phyloP scores from a whole-genome alignment of 2,888 invertebrate genomes.

The Thera britannica region DNA sequence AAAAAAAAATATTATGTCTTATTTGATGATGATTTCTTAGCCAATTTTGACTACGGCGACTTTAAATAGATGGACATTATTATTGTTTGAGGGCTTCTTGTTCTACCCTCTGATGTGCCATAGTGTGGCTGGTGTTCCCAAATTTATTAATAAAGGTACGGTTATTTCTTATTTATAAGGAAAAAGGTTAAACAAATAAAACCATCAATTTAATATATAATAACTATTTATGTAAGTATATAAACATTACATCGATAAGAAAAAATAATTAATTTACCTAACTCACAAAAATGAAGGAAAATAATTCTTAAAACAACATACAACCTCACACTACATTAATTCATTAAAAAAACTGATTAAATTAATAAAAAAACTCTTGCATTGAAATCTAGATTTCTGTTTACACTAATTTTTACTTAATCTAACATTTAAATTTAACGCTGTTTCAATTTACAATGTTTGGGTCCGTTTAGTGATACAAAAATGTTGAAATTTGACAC shows the following conservation, averaged over 20 bases:
- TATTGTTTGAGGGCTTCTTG: too few species aligned
- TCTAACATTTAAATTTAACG: slow-evolving; percentile 58
- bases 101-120: too few species aligned
- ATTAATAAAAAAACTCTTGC: slow-evolving; percentile 54
- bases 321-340: slow-evolving; percentile 80
- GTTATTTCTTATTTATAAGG: neutral
- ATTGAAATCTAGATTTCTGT: slow-evolving; percentile 43
- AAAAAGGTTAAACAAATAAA: slow-evolving; percentile 57
- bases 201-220: slow-evolving; percentile 79
- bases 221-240: slow-evolving; percentile 85
- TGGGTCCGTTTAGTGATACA: slow-evolving; percentile 70
- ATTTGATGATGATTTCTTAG: too few species aligned
- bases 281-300: slow-evolving; percentile 70
- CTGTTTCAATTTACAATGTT: slow-evolving; percentile 70
- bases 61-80: too few species aligned
- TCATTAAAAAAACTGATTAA: slow-evolving; percentile 56
- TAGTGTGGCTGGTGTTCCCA: too few species aligned
- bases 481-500: slow-evolving; percentile 20
- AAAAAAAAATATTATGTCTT: too few species aligned
- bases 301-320: slow-evolving; percentile 69
- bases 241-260: slow-evolving; percentile 83
- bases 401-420: slow-evolving; percentile 62
- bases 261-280: slow-evolving; percentile 82
- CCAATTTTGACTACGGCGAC: too few species aligned
- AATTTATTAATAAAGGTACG: too few species aligned